These are phyloP conservation scores for Wiebesia pumilae DNA, from an alignment of 1,140 invertebrate genomes.

Conservation along the genomic window DNA sequence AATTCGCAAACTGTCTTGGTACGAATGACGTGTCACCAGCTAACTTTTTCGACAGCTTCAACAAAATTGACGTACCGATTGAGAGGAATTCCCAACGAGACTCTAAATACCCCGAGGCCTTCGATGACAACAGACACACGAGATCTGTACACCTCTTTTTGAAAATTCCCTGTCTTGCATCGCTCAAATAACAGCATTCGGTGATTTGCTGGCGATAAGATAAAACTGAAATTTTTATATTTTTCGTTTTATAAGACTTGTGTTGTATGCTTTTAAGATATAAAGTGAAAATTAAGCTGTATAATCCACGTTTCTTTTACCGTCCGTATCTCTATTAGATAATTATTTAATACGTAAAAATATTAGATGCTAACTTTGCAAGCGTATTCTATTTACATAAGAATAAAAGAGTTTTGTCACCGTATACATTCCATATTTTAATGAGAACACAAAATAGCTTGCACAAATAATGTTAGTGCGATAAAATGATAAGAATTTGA, in stretches of 20 bases:
- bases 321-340: too few relatives aligned
- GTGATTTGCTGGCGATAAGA: constrained; percentile 13
- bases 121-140: constrained; percentile 28
- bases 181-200: background rate
- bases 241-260: background rate
- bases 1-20: constrained; percentile 33
- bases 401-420: too few relatives aligned
- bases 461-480: too few relatives aligned
- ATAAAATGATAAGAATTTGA: too few relatives aligned
- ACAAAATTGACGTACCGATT: constrained; percentile 30
- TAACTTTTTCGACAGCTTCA: constrained; percentile 22
- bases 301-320: too few relatives aligned
- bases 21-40: constrained; percentile 28
- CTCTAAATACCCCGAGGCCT: background rate
- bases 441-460: too few relatives aligned
- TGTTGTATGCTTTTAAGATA: background rate
- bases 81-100: constrained; percentile 27
- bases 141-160: constrained; percentile 8
- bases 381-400: too few relatives aligned
- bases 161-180: background rate
- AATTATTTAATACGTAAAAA: too few relatives aligned
- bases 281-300: background rate
- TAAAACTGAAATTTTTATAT: background rate
- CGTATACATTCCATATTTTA: too few relatives aligned
- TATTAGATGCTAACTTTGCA: too few relatives aligned